A percentile compares a stretch with the other conserved stretches of the same genome.
Conservation (phyloP, 2,888 invertebrate genomes). For the Campoplex nolae region DNA sequence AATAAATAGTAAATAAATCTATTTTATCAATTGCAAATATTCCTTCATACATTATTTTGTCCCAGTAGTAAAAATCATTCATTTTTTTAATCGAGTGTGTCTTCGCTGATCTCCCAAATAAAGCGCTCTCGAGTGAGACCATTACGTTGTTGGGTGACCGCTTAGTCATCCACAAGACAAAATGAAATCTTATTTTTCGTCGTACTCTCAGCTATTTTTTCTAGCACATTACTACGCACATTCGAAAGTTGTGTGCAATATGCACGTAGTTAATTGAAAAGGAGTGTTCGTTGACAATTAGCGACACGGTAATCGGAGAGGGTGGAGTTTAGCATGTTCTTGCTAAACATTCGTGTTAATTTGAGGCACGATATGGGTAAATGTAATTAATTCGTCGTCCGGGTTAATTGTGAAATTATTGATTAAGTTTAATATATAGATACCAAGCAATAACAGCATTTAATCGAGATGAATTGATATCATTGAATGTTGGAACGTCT, state of each 20-base stretch:
- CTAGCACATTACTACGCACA: background rate
- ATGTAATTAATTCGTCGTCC: conserved; percentile 75
- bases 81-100: too few species aligned
- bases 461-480: background rate
- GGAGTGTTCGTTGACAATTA: background rate
- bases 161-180: background rate
- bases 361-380: conserved; percentile 75
- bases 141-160: too few species aligned
- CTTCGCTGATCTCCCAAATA: too few species aligned
- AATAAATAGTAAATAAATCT: too few species aligned
- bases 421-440: conserved; percentile 67
- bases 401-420: conserved; percentile 71
- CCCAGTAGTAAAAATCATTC: too few species aligned
- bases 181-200: background rate
- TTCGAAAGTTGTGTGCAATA: background rate
- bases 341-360: conserved; percentile 76
- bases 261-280: background rate
- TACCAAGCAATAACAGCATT: background rate
- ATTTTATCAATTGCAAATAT: too few species aligned
- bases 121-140: too few species aligned
- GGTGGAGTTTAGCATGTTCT: conserved; percentile 34
- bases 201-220: background rate
- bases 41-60: too few species aligned
- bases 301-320: conserved; percentile 1
- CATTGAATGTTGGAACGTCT: background rate